Evolutionary conservation across 2,888 invertebrate genomes (phyloP).

Genomic region (Boloria euphrosyne): DNA sequence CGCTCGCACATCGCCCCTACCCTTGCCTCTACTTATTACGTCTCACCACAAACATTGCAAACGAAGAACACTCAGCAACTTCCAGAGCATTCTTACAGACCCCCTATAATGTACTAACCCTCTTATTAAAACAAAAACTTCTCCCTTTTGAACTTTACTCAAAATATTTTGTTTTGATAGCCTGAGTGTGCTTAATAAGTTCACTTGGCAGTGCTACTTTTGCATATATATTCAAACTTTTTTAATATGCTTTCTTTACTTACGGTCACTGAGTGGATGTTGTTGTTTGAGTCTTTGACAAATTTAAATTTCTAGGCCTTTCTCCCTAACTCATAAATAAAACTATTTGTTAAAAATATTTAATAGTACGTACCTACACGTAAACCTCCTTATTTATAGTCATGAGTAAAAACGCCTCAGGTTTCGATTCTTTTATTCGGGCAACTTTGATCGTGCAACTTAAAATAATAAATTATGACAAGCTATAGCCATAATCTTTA

Average conservation of each 20-base stretch:
- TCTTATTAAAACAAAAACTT: conserved; percentile 43
- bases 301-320: conserved; percentile 1
- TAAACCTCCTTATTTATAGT: conserved; percentile 4
- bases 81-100: conserved; percentile 39
- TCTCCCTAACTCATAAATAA: conserved; percentile 2
- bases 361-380: neutral
- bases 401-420: conserved; percentile 4
- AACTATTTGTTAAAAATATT: conserved; percentile 8
- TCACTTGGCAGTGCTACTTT: conserved; percentile 41
- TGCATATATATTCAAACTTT: conserved; percentile 42
- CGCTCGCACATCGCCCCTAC: conserved; percentile 42
- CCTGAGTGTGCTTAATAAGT: conserved; percentile 42
- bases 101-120: conserved; percentile 40
- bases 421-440: conserved; percentile 25
- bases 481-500: conserved; percentile 34
- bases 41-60: conserved; percentile 43
- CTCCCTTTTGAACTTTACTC: conserved; percentile 33
- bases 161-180: conserved; percentile 39
- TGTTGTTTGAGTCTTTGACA: neutral
- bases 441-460: conserved; percentile 17
- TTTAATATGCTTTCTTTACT: conserved; percentile 41
- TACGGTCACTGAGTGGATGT: conserved; percentile 24
- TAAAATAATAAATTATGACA: conserved; percentile 31
- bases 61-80: conserved; percentile 42
- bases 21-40: conserved; percentile 45